Base-by-base conservation (phyloP, 2,888 invertebrate species). In the Arrhopalites spinosus region DNA sequence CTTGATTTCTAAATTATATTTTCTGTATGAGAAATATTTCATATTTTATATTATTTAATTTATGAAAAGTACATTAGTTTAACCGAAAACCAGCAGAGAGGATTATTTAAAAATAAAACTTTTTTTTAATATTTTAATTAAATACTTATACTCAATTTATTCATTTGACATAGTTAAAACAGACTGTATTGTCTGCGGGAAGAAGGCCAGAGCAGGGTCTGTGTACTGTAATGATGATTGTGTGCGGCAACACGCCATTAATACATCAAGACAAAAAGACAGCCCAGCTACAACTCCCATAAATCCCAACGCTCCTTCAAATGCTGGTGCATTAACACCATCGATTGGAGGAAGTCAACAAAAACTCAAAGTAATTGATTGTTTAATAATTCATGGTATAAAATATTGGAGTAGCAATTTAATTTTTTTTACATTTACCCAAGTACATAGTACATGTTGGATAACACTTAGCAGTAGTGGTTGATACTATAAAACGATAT, bases 161-260 rank as follows among this genome's bases (percentile, higher is more conserved):
- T 53, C 3, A 53, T 53, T 20, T 53, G 53, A 20, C 17, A 8
- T 53, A 53, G n/a, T 5, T 53, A 53, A 20, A 20, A 50, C 59
- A 63, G 67, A 86, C 79, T 94, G 94, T 84, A 91, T 93, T 68
- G 92, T 93, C 17, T 94, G 94, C 85, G 92, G 92, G 84, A 90
- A 91, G 83, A 90, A 91, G 23, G 90, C 93, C 0, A 88, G 93
- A n/a, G 88, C 88, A n/a, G 92, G 91, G 84, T 93, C 93, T 73
- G 92, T 95, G 82, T 96, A 94, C 86, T 97, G 96, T 85, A 93
- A 94, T 83, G 93, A 95, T 83, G 89, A 90, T 45, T 97, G 96
- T 85, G 93, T 96, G 83, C 11, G 29, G 20, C 71, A 75, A 23
- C 53, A 68, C 43, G 68, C 74, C 23, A 50, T 25, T 30, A 20